Evolutionary conservation across 2,888 invertebrate genomes (phyloP), one percentile per base, ranked within the genome.

Genomic region (Octodonta nipae): DNA sequence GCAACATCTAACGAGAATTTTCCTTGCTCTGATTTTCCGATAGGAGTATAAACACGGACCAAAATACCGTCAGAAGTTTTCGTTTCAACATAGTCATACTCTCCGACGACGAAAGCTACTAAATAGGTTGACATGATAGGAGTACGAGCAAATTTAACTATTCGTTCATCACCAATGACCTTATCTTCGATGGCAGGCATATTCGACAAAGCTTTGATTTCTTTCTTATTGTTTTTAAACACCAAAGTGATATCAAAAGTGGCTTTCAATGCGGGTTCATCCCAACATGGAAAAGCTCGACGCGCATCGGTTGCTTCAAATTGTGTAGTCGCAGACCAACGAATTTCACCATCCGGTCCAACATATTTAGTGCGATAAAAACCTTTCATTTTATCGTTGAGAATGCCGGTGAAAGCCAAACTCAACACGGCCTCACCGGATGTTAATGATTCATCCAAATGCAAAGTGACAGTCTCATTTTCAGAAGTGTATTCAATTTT

Each of bases 51-150:
- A 1, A 86, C 84, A 43, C 85, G 67, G 2, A 85, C 80, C 27
- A 78, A 53, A 2, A 88, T 79, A 13, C 85, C 88, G 61, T 89
- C 87, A 16, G 69, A 67, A 1, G 87, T 84, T 44, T 64, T 76
- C 37, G 71, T 81, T 61, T 93, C 91, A 2, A 93, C 78, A 63
- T 75, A 87, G 58, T 95, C 93, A 60, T 85, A 92, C 61, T 95
- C 89, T 16, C 95, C 93, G 2, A 96, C 82, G 5, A 91, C 85
- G 28, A 86, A 81, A 0, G 93, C 93, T 32, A 95, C 81, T 41
- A 96, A 68, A 56, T 96, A 96, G 0, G 92, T 91, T 6, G 91
- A 88, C 92, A 95, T 93, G 38, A 86, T 66, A 2, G 93, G 93
- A 2, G 91, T 10, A 16, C n/a, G 4, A 13, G 13, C n/a, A 13